These are phyloP conservation scores for Idaea biselata DNA, from an alignment of 2,888 invertebrate genomes.

Conservation along the genomic window DNA sequence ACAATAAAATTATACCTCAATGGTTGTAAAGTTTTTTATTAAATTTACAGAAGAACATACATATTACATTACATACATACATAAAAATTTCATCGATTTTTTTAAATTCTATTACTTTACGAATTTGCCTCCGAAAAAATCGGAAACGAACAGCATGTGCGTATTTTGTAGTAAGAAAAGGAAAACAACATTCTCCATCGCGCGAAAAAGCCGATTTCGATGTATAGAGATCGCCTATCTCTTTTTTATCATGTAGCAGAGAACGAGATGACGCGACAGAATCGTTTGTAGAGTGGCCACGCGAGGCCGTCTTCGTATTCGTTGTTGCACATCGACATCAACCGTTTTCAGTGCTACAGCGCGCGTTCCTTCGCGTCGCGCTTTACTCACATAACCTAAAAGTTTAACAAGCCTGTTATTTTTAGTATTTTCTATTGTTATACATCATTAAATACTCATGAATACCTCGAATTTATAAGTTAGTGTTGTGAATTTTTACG, in stretches of 20 bases:
- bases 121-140: conserved; percentile 1
- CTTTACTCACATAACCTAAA: conserved; percentile 76
- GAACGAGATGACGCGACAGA: conserved; percentile 33
- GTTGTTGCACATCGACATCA: conserved; percentile 77
- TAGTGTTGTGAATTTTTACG: conserved; percentile 73
- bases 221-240: conserved; percentile 39
- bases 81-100: too few species aligned
- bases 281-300: conserved; percentile 52
- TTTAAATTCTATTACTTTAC: too few species aligned
- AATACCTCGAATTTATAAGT: conserved; percentile 73
- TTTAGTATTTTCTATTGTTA: conserved; percentile 58
- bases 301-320: conserved; percentile 47
- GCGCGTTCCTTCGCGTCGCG: conserved; percentile 78
- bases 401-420: conserved; percentile 61
- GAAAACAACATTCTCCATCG: conserved; percentile 35
- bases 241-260: conserved; percentile 44
- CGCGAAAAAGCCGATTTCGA: conserved; percentile 43
- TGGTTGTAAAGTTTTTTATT: too few species aligned
- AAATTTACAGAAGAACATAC: too few species aligned
- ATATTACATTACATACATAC: too few species aligned
- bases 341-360: conserved; percentile 76
- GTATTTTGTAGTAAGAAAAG: conserved; percentile 28
- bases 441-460: conserved; percentile 69
- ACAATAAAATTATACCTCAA: too few species aligned
- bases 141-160: background rate